Evolutionary conservation across 2,888 invertebrate species (phyloP).

Genomic region (Piscicola geometra): DNA sequence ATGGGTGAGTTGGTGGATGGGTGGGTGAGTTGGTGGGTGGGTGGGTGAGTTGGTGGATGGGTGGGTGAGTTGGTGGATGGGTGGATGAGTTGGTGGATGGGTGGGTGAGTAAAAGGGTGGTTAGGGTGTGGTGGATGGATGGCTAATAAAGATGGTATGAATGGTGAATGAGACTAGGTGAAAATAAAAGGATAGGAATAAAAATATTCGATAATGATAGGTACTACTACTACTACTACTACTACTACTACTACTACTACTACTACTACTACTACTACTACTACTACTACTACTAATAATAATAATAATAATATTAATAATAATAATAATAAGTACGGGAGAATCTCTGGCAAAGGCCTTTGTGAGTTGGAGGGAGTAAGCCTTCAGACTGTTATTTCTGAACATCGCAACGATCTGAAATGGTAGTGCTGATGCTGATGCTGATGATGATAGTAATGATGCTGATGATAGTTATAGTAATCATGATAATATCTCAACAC

Average conservation of each 20-base stretch:
- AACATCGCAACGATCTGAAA: conserved; percentile 16
- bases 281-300: conserved; percentile 20
- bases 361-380: neutral
- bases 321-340: neutral
- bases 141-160: neutral
- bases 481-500: neutral
- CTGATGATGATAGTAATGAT: no score
- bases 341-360: neutral
- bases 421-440: no score
- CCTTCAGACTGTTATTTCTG: conserved; percentile 11
- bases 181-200: no score
- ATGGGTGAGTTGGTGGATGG: no score
- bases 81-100: no score
- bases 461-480: no score
- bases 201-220: no score
- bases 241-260: conserved; percentile 9
- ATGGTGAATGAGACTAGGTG: no score
- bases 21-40: neutral
- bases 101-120: neutral
- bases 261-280: conserved; percentile 23
- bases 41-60: neutral
- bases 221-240: neutral
- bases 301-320: neutral
- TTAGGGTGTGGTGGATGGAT: neutral
- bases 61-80: neutral